Conservation (phyloP, 2,113 vertebrate species). For the Paramisgurnus dabryanus region DNA sequence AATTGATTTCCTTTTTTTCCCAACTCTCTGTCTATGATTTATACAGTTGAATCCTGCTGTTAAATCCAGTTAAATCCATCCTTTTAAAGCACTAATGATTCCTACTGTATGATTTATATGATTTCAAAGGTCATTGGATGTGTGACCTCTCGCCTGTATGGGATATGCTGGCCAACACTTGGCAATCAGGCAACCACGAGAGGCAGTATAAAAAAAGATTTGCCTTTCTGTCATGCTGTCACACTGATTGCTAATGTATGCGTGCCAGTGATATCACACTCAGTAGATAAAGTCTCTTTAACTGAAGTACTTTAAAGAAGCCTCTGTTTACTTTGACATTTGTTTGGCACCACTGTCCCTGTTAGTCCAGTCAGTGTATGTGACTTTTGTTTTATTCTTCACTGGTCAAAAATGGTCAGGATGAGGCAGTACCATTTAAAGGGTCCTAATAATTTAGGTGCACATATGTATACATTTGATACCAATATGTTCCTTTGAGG, state of each 20-base stretch:
- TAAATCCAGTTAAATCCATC: not conserved
- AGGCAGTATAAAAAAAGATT: not conserved
- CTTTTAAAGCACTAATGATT: slow-evolving; percentile 1
- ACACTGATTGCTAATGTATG: slow-evolving; percentile 39
- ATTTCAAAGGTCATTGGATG: not conserved
- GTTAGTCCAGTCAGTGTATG: not conserved
- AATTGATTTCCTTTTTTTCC: too few relatives aligned
- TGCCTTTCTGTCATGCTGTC: slow-evolving; percentile 19
- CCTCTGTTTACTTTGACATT: slow-evolving; percentile 10
- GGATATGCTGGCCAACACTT: slow-evolving; percentile 5
- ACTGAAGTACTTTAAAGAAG: not conserved
- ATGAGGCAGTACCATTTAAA: too few relatives aligned
- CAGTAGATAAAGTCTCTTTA: slow-evolving; percentile 20
- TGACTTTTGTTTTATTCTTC: not conserved
- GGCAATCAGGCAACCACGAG: slow-evolving; percentile 21
- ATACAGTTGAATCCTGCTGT: too few relatives aligned
- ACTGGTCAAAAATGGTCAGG: too few relatives aligned
- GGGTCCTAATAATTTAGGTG: too few relatives aligned
- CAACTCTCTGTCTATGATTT: too few relatives aligned
- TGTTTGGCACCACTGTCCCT: not conserved
- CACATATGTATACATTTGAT: too few relatives aligned
- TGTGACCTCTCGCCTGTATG: not conserved
- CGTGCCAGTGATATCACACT: slow-evolving; percentile 17
- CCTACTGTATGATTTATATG: not conserved
- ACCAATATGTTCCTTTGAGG: too few relatives aligned